These are phyloP conservation scores for Diploscapter pachys DNA, from an alignment of 1,140 invertebrate genomes.

Conservation along the genomic window DNA sequence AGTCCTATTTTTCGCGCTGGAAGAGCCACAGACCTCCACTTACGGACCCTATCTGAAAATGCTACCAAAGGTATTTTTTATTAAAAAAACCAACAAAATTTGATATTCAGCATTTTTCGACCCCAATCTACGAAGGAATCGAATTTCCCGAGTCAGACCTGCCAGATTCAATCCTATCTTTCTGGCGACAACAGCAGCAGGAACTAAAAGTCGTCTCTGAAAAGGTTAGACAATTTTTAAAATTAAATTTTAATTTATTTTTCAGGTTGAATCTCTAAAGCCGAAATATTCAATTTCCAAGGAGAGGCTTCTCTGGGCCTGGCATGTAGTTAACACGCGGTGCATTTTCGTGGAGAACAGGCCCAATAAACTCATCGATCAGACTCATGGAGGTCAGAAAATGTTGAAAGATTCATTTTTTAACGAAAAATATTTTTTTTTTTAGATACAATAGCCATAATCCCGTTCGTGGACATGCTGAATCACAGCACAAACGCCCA, in stretches of 20 bases:
- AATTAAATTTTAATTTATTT: not conserved
- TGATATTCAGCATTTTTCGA: constrained; percentile 23
- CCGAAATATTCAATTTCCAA: not conserved
- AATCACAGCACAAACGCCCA: constrained; percentile 69
- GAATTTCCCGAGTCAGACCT: constrained; percentile 26
- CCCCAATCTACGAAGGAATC: constrained; percentile 26
- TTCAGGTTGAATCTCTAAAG: not conserved
- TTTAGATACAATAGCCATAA: constrained; percentile 67
- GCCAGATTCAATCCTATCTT: constrained; percentile 9
- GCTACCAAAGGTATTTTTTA: constrained; percentile 23
- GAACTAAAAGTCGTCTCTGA: constrained; percentile 21
- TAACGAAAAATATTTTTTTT: not conserved
- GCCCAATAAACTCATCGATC: constrained; percentile 25
- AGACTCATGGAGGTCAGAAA: constrained; percentile 2
- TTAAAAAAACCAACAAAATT: not conserved
- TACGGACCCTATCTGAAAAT: constrained; percentile 40
- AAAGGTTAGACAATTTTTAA: constrained; percentile 2
- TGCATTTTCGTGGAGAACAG: constrained; percentile 64
- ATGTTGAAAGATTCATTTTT: constrained; percentile 4
- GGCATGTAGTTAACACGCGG: constrained; percentile 74
- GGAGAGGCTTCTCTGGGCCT: constrained; percentile 64
- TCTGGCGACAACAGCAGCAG: constrained; percentile 32
- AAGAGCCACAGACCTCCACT: constrained; percentile 26
- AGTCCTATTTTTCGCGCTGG: constrained; percentile 30
- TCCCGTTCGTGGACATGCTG: constrained; percentile 75